These are phyloP conservation scores for Xylophagus ater DNA, from an alignment of 2,888 invertebrate genomes.

Conservation along the genomic window DNA sequence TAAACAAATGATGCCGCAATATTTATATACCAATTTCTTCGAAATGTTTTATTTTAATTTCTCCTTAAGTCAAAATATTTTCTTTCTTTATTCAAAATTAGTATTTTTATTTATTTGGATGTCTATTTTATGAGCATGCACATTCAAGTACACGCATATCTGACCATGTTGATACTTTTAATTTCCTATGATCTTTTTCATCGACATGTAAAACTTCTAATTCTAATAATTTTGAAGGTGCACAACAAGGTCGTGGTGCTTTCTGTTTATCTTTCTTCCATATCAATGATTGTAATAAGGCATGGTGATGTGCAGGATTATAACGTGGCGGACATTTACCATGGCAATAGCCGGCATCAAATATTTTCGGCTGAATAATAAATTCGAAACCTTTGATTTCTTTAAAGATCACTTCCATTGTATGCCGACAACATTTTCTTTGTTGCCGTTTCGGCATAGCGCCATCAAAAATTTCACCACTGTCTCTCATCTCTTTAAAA, in stretches of 20 bases:
- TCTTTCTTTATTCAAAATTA: no score
- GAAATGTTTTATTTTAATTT: no score
- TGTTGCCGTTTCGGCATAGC: no score
- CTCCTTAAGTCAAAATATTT: no score
- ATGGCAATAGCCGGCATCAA: constrained; percentile 60
- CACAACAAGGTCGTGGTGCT: constrained; percentile 52
- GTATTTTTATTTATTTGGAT: no score
- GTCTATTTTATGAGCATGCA: constrained; percentile 51
- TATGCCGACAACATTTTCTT: constrained; percentile 53
- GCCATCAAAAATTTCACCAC: no score
- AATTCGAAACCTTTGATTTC: constrained; percentile 53
- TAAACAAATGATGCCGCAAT: no score
- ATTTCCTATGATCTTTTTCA: constrained; percentile 47
- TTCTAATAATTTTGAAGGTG: constrained; percentile 53
- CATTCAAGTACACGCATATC: constrained; percentile 61
- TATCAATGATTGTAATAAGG: constrained; percentile 54
- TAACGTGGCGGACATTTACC: constrained; percentile 57
- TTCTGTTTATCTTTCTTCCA: constrained; percentile 48
- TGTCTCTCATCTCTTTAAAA: constrained; percentile 40
- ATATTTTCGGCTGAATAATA: constrained; percentile 55
- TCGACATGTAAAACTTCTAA: constrained; percentile 55
- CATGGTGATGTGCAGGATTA: constrained; percentile 60
- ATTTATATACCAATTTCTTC: no score
- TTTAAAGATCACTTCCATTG: constrained; percentile 53
- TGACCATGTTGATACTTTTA: constrained; percentile 56